These are phyloP conservation scores for Drepana arcuata DNA, from an alignment of 1,140 invertebrate species.

Conservation along the genomic window DNA sequence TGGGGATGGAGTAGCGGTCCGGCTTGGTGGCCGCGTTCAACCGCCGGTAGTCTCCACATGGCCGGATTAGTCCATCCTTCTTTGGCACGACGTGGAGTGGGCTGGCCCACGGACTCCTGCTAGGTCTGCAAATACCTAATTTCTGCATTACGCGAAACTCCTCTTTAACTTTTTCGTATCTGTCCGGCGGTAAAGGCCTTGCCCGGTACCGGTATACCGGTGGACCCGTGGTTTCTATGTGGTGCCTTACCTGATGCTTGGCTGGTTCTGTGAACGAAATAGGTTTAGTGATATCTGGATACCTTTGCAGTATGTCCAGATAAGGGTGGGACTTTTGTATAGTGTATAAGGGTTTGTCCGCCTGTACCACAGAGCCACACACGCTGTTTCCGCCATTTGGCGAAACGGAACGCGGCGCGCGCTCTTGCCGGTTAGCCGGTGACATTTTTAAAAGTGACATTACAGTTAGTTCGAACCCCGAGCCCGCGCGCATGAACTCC, in stretches of 20 bases:
- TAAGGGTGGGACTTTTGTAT: too few relatives aligned
- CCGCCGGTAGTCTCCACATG: slow-evolving; percentile 64
- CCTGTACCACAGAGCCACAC: too few relatives aligned
- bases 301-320: slow-evolving; percentile 17
- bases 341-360: too few relatives aligned
- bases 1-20: slow-evolving; percentile 33
- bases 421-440: too few relatives aligned
- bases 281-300: slow-evolving; percentile 27
- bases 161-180: slow-evolving; percentile 28
- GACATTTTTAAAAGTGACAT: too few relatives aligned
- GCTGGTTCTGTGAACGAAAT: slow-evolving; percentile 1
- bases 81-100: slow-evolving; percentile 62
- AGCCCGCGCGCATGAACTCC: too few relatives aligned
- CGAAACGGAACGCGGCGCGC: too few relatives aligned
- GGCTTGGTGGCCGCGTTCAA: slow-evolving; percentile 18
- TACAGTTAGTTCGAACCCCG: too few relatives aligned
- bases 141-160: slow-evolving; percentile 38
- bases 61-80: slow-evolving; percentile 38
- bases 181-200: slow-evolving; percentile 40
- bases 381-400: too few relatives aligned
- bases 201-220: slow-evolving; percentile 37
- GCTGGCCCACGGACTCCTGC: slow-evolving; percentile 41
- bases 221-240: slow-evolving; percentile 32
- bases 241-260: slow-evolving; percentile 11
- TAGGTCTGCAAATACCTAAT: slow-evolving; percentile 16